A percentile compares a stretch with the other conserved stretches of the same genome.
Evolutionary conservation across 2,888 invertebrate genomes (phyloP).

Genomic region (Diarsia dahlii): DNA sequence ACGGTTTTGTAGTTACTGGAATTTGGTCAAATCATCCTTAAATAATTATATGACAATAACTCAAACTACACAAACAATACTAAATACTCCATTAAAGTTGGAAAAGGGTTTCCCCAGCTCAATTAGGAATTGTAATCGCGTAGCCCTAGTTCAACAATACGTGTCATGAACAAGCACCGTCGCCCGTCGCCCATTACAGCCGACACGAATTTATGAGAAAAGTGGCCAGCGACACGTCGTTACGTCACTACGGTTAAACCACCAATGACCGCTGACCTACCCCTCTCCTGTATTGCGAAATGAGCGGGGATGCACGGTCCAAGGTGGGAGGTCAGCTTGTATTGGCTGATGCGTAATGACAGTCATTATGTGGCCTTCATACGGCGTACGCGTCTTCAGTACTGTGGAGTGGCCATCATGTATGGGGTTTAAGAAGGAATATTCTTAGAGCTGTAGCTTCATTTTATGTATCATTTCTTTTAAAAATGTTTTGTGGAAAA

Average conservation of each 20-base stretch:
- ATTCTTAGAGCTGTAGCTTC: neutral
- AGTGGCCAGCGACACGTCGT: constrained; percentile 50
- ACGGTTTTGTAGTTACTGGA: neutral
- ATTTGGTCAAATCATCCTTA: neutral
- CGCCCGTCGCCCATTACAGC: constrained; percentile 44
- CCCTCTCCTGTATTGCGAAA: constrained; percentile 7
- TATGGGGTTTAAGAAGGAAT: constrained; percentile 12
- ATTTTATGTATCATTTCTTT: neutral
- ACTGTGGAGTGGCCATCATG: constrained; percentile 51
- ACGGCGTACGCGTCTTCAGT: constrained; percentile 67
- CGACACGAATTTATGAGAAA: constrained; percentile 58
- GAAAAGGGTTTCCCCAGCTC: constrained; percentile 37
- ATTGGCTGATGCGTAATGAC: constrained; percentile 74
- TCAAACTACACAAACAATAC: neutral
- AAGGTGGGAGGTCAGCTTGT: constrained; percentile 56
- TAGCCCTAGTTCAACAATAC: constrained; percentile 47
- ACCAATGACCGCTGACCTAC: constrained; percentile 49
- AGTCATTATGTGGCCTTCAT: constrained; percentile 82
- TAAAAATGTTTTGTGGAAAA: neutral
- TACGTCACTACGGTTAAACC: constrained; percentile 41
- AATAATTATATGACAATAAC: neutral
- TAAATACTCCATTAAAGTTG: neutral
- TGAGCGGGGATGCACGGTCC: constrained; percentile 18
- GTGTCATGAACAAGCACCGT: constrained; percentile 51
- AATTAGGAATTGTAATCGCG: constrained; percentile 31